These are phyloP conservation scores for Notarius lentiginosus DNA, from an alignment of 2,113 vertebrate genomes.

Conservation along the genomic window DNA sequence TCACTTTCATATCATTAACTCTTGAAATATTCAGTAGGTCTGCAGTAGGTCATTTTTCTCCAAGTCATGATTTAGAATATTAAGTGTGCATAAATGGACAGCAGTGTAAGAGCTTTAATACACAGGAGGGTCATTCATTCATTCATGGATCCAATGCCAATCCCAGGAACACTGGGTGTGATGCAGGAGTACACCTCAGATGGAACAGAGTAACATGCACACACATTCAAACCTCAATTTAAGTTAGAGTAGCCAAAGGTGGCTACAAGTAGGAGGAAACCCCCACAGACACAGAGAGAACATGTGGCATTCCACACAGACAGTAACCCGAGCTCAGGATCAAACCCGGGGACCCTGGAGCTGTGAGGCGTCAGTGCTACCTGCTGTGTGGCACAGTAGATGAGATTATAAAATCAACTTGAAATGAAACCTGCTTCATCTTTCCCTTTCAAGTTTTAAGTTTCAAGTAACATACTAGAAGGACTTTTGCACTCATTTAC, in stretches of 20 bases:
- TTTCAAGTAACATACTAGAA: not conserved
- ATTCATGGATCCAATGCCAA: not conserved
- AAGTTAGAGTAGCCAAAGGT: not conserved
- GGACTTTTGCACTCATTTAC: not conserved
- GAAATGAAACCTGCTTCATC: not conserved
- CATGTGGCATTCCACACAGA: not conserved
- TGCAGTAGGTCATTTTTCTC: not conserved
- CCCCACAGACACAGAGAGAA: not conserved
- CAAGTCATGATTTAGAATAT: not conserved
- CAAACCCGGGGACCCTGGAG: not conserved
- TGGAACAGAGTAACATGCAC: not conserved
- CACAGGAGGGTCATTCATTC: not conserved
- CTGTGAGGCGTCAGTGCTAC: not conserved
- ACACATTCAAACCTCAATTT: not conserved
- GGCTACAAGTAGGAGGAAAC: not conserved
- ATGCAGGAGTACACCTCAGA: not conserved
- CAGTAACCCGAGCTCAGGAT: not conserved
- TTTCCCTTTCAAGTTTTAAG: not conserved
- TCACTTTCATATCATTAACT: conserved; percentile 10
- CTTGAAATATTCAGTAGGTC: not conserved
- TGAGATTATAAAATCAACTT: not conserved
- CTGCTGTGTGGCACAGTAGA: not conserved
- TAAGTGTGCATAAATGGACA: not conserved
- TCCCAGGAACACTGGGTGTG: not conserved
- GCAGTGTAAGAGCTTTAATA: not conserved